A percentile compares a stretch with the other conserved stretches of the same genome.
phyloP scores from a whole-genome alignment of 2,113 vertebrate species.

The Rhynchopsitta pachyrhyncha region DNA sequence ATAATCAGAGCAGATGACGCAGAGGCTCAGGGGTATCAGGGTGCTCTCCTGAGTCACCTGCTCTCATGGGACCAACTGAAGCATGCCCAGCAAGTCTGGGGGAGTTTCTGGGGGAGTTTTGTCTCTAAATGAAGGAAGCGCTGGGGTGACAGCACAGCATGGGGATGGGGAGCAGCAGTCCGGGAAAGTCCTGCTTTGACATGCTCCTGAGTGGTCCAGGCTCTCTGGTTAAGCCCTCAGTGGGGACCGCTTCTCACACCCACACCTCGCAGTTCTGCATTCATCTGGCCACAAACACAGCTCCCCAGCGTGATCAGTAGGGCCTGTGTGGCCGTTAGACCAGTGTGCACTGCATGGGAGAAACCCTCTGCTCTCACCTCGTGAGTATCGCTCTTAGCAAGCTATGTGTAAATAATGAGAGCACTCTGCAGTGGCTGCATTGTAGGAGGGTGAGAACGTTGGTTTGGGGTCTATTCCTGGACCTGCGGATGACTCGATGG shows the following conservation, averaged over 20 bases:
- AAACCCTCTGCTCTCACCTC: neutral
- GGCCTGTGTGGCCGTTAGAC: neutral
- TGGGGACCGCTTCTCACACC: neutral
- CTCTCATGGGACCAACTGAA: neutral
- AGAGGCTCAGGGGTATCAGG: neutral
- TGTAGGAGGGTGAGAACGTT: neutral
- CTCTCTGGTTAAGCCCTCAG: neutral
- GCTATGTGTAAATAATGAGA: neutral
- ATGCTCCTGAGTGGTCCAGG: accelerated
- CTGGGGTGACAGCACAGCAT: neutral
- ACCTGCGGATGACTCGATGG: neutral
- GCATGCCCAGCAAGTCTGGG: neutral
- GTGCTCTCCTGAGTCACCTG: neutral
- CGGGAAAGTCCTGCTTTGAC: conserved; percentile 1
- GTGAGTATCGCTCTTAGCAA: neutral
- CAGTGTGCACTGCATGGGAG: neutral
- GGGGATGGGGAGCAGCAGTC: neutral
- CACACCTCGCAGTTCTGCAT: neutral
- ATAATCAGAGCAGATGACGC: neutral
- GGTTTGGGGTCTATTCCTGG: neutral
- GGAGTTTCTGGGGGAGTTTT: neutral
- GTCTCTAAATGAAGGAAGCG: neutral
- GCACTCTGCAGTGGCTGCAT: neutral
- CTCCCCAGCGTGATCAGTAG: accelerated
- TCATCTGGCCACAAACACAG: neutral